Evolutionary conservation across 2,797 vertebrate species (phyloP), one percentile per base, ranked within the genome.

Genomic region (Orestias chungarensis): DNA sequence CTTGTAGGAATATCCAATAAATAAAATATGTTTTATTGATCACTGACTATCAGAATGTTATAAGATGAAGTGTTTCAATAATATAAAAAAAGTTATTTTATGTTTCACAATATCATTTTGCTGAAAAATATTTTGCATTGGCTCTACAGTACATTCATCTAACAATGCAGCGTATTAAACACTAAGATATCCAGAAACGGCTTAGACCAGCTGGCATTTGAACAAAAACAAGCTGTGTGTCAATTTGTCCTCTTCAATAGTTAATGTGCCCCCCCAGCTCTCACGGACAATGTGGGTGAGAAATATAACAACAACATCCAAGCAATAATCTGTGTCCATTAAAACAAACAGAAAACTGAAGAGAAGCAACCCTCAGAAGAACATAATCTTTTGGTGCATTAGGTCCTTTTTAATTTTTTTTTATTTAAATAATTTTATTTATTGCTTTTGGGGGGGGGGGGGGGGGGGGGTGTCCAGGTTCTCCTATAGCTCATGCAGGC

Each of bases 201-300:
- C 23, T 62, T 38, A 62, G 3, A 62, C 59, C 59, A 62, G 42
- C 20, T 31, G 64, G 43, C 27, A 23, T 66, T 31, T 44, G 27
- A 31, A 46, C 47, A 47, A 66, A 66, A 40, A 31, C 17, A 20
- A 31, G 27, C 64, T 66, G 27, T n/a, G 42, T 10, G 27, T 66
- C 43, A 31, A 31, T 33, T 47, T 62, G 59, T 42, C 59, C 59
- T 46, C n/a, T 42, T 47, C 43, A 31, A 20, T 66, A 29, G 9
- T 18, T 18, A 27, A 64, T 40, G 12, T 44, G 11, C 40, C 33
- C 20, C 5, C 20, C n/a, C 29, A 33, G 29, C 23, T 66, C 29
- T 49, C 64, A 49, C 44, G 20, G 38, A 66, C 64, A 66, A 49
- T n/a, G 6, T 12, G 23, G 18, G 44, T 66, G 59, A 62, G 59